Evolutionary conservation across 2,888 invertebrate species (phyloP).

Genomic region (Synergus umbraculus): DNA sequence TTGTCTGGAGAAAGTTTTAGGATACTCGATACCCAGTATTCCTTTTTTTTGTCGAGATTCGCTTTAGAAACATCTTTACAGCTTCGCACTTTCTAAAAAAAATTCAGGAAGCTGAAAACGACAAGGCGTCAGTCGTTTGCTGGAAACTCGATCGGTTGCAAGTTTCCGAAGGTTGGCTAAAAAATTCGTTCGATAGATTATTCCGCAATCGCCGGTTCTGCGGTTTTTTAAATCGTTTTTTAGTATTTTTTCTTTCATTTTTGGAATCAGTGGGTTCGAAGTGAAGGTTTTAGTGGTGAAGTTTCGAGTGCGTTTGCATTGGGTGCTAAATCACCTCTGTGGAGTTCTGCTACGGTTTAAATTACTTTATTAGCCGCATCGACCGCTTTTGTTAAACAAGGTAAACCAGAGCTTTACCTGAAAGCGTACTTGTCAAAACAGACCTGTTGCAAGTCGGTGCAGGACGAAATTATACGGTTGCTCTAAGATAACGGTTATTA

Average conservation of each 20-base stretch:
- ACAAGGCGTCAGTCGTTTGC: constrained; percentile 18
- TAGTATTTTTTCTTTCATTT: background rate
- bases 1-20: constrained; percentile 45
- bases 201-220: background rate
- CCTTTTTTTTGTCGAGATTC: constrained; percentile 1
- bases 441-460: constrained; percentile 30
- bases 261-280: constrained; percentile 12
- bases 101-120: background rate
- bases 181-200: constrained; percentile 7
- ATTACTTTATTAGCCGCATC: constrained; percentile 64
- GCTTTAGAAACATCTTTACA: constrained; percentile 24
- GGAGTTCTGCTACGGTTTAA: constrained; percentile 32
- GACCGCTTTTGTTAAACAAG: constrained; percentile 59
- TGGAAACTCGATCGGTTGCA: constrained; percentile 1
- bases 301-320: constrained; percentile 25
- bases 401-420: constrained; percentile 34
- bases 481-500: constrained; percentile 31
- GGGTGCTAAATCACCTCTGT: constrained; percentile 20
- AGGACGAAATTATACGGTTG: constrained; percentile 29
- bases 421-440: constrained; percentile 37
- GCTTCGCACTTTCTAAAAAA: constrained; percentile 33
- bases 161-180: constrained; percentile 11
- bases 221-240: background rate
- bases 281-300: background rate
- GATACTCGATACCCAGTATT: constrained; percentile 9